Evolutionary conservation across 2,888 invertebrate species (phyloP), one percentile per base, ranked within the genome.

Genomic region (Drosophila nr. perissopoda): DNA sequence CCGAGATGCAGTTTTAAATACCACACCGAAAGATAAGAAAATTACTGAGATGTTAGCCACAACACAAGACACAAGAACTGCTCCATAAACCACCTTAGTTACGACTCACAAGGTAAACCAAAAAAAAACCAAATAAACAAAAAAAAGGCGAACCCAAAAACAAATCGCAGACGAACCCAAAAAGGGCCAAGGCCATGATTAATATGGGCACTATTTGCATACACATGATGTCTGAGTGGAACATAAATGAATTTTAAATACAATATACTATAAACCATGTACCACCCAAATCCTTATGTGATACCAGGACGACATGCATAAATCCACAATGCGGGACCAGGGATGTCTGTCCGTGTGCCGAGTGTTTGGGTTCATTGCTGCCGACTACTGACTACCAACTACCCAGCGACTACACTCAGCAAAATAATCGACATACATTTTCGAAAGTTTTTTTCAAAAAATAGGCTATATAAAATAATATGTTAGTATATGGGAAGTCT

Each of bases 121-220:
- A n/a, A 21, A 13, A 38, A 31, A 25, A 31, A 10, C 21, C 2
- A 10, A 18, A 16, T 33, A 51, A 52, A 21, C 13, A 49, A 48
- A 8, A 16, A 8, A 16, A 54, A 31, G 13, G 13, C 31, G 21
- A 52, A 21, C 29, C 18, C 29, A 11, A 21, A 59, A 69, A 59
- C 60, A 45, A 64, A 63, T 65, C 77, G 58, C 77, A 77, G 66
- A 51, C 64, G 45, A 65, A 62, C 45, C 40, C 34, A 49, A 62
- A 36, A 27, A 49, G 34, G 62, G 58, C 65, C 34, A 34, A 33
- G 57, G 68, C 80, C 70, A 85, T 85, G 89, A 85, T 85, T 85
- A 85, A 85, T 85, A 89, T 87, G 73, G 68, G 68, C 75, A 76
- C 84, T 76, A 84, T 85, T 85, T 85, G 89, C 85, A 85, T 89